phyloP scores from a whole-genome alignment of 2,113 vertebrate genomes.

The Mesitornis unicolor region DNA sequence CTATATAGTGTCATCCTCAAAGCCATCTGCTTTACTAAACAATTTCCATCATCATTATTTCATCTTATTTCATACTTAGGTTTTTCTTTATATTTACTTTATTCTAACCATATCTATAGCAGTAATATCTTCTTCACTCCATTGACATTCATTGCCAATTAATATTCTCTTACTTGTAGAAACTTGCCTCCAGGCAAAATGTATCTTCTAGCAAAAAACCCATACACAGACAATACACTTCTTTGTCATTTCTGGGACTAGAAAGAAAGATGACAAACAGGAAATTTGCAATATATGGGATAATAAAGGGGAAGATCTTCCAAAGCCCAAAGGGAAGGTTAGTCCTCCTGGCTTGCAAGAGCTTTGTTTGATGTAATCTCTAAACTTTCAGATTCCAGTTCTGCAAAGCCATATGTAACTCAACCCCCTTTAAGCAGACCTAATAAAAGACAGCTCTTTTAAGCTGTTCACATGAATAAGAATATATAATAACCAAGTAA shows the following conservation, averaged over 20 bases:
- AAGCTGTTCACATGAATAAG: not conserved
- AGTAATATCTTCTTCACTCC: not conserved
- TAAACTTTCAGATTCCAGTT: not conserved
- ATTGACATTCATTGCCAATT: not conserved
- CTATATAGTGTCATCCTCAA: not conserved
- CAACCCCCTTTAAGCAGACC: not conserved
- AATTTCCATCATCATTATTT: not conserved
- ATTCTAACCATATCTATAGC: not conserved
- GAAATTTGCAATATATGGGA: not conserved
- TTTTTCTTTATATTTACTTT: not conserved
- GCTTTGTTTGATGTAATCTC: not conserved
- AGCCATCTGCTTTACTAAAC: not conserved
- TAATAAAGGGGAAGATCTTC: not conserved
- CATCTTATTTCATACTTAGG: not conserved
- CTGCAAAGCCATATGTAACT: not conserved
- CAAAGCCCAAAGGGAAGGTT: not conserved
- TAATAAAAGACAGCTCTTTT: not conserved
- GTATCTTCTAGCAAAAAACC: not conserved
- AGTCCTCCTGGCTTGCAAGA: not conserved
- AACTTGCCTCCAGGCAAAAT: not conserved
- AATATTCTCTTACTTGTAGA: not conserved
- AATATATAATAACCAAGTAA: not conserved
- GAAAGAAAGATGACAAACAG: not conserved
- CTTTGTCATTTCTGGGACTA: not conserved
- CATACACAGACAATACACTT: not conserved